Conservation (phyloP, 2,113 vertebrate genomes). For the Cichladusa arquata region DNA sequence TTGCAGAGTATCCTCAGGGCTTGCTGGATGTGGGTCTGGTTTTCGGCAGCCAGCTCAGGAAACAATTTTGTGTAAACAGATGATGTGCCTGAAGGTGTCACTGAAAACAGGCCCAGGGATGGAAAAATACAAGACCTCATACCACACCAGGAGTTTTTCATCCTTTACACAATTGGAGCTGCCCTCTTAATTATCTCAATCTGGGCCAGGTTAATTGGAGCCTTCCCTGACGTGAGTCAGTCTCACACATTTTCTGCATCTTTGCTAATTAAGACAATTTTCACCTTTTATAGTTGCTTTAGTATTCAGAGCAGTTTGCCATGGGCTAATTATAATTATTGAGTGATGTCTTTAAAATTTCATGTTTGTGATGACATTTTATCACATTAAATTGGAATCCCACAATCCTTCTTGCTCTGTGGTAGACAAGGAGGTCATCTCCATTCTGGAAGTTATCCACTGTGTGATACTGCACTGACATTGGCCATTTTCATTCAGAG, state of each 20-base stretch:
- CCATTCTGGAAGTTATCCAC: neutral
- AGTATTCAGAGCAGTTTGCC: constrained; percentile 12
- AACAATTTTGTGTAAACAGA: neutral
- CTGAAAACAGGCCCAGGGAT: neutral
- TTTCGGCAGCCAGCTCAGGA: neutral
- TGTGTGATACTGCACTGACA: neutral
- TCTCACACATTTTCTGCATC: constrained; percentile 4
- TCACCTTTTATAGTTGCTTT: constrained; percentile 20
- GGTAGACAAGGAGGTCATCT: neutral
- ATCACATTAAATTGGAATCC: constrained; percentile 8
- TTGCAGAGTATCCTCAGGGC: neutral
- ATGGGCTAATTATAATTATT: constrained; percentile 4
- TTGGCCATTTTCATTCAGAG: neutral
- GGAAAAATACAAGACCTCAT: constrained; percentile 17
- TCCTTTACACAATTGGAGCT: neutral
- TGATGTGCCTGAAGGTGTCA: constrained; percentile 8
- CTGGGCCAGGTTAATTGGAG: constrained; percentile 33
- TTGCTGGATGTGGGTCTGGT: neutral
- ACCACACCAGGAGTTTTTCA: neutral
- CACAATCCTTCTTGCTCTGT: neutral
- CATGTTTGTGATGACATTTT: constrained; percentile 33
- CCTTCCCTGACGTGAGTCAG: neutral
- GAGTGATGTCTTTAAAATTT: constrained; percentile 38
- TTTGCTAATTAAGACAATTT: constrained; percentile 55
- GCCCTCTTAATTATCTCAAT: constrained; percentile 13